Conservation (phyloP, 1,140 invertebrate species). For the Myzus persicae region DNA sequence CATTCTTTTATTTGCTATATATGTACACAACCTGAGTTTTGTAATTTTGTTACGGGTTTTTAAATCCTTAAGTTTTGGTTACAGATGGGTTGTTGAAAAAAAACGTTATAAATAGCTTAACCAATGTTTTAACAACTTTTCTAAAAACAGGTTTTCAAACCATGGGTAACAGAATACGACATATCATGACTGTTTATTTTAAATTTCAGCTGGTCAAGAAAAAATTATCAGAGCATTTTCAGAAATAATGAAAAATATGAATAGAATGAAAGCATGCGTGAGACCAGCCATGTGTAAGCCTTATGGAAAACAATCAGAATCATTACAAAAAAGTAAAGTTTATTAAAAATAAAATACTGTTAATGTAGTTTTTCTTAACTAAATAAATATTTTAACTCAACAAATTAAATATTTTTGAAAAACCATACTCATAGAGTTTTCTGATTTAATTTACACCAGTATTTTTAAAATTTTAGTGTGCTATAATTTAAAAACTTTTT, state of each 20-base stretch:
- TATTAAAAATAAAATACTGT: not conserved
- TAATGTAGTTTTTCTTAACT: not conserved
- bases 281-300: conserved; percentile 86
- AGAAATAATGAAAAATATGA: conserved; percentile 85
- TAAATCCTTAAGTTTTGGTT: too few species aligned
- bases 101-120: too few species aligned
- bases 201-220: conserved; percentile 72
- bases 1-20: too few species aligned
- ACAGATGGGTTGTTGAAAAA: too few species aligned
- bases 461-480: not conserved
- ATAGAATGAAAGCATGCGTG: conserved; percentile 83
- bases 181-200: conserved; percentile 51
- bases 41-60: too few species aligned
- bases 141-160: too few species aligned
- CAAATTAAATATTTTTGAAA: not conserved
- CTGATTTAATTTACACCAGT: not conserved
- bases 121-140: too few species aligned
- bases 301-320: conserved; percentile 86
- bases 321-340: conserved; percentile 82
- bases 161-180: not conserved
- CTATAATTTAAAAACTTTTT: conserved; percentile 61
- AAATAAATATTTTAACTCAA: not conserved
- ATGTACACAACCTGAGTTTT: too few species aligned
- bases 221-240: conserved; percentile 82
- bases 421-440: not conserved